Evolutionary conservation across 2,888 invertebrate genomes (phyloP).

Genomic region (Andrena haemorrhoa): DNA sequence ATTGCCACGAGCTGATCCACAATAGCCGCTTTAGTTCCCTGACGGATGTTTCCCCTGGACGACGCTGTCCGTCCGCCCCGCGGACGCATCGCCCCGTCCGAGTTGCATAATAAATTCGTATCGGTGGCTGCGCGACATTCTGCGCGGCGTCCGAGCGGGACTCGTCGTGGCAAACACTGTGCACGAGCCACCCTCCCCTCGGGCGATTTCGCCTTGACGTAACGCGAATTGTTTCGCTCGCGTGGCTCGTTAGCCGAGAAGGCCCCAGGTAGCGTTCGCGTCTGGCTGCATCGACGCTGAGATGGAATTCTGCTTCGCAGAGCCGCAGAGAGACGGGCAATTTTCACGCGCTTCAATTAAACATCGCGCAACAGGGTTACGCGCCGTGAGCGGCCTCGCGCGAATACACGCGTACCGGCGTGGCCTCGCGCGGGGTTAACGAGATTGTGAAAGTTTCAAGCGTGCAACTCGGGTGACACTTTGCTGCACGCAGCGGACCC

Average conservation of each 20-base stretch:
- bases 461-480: neutral
- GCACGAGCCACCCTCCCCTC: constrained; percentile 11
- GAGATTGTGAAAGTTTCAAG: constrained; percentile 39
- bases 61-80: neutral
- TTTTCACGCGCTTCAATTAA: constrained; percentile 55
- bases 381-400: constrained; percentile 1
- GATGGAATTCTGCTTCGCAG: constrained; percentile 47
- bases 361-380: constrained; percentile 6
- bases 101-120: constrained; percentile 11
- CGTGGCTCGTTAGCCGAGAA: constrained; percentile 31
- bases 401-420: neutral
- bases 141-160: neutral
- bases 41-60: neutral
- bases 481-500: too few species aligned
- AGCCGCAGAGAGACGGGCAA: constrained; percentile 17
- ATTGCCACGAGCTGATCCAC: constrained; percentile 29
- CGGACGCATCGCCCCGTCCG: constrained; percentile 1
- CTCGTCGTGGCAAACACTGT: neutral
- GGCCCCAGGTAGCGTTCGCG: constrained; percentile 22
- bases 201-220: constrained; percentile 27
- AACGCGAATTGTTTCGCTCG: constrained; percentile 51
- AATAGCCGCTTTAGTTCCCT: constrained; percentile 8
- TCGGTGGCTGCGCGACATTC: constrained; percentile 3
- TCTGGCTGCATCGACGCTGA: constrained; percentile 30
- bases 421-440: constrained; percentile 15